Conservation (phyloP, 2,797 vertebrate genomes). For the Sciaenops ocellatus region DNA sequence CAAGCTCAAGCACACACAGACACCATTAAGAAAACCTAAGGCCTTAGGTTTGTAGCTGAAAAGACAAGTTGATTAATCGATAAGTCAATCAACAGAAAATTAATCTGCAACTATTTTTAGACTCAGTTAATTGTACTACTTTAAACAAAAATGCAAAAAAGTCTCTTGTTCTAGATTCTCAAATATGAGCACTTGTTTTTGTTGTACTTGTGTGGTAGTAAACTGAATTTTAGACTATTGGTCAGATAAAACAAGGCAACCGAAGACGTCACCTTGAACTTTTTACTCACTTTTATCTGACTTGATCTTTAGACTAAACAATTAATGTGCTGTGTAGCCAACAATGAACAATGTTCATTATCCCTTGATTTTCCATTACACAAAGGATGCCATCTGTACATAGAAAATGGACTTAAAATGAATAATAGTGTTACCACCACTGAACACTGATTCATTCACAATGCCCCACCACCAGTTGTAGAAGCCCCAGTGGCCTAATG, state of each 20-base stretch:
- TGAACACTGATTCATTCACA: neutral
- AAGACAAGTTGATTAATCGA: neutral
- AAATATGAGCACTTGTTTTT: neutral
- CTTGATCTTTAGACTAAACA: neutral
- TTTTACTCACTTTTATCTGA: no score
- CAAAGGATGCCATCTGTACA: neutral
- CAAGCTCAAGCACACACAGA: slow-evolving; percentile 28
- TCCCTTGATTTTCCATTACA: neutral
- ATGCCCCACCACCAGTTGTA: rapidly evolving
- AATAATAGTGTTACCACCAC: neutral
- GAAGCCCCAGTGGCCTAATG: slow-evolving; percentile 61
- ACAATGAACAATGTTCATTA: neutral
- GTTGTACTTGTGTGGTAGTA: no score
- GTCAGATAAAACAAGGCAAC: no score
- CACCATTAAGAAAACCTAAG: neutral
- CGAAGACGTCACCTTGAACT: no score
- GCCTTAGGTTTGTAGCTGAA: neutral
- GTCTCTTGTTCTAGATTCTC: neutral
- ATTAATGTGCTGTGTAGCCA: neutral
- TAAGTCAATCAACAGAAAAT: neutral
- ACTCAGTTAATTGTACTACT: neutral
- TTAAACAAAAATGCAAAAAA: neutral
- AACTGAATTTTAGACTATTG: no score
- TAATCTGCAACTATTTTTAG: neutral
- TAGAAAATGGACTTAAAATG: neutral